Percentiles rank a stretch among this genome's conserved stretches.
Conservation (phyloP, 2,797 vertebrate genomes). For the Falco concolor region DNA sequence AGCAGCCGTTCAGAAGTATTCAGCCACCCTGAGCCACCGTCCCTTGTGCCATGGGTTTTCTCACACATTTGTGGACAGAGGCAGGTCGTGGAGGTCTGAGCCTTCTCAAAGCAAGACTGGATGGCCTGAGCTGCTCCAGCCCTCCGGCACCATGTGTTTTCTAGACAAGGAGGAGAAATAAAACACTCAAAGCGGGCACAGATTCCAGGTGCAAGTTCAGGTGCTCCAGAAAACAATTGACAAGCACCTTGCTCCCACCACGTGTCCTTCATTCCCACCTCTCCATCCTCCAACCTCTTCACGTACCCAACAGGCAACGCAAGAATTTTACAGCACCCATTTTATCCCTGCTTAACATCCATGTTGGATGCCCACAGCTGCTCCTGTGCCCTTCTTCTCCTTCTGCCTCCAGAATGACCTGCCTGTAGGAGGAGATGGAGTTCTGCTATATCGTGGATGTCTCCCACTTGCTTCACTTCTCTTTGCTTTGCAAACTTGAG, state of each 20-base stretch:
- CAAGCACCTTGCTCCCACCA: not conserved
- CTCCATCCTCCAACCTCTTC: not conserved
- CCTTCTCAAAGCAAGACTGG: not conserved
- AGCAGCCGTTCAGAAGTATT: not conserved
- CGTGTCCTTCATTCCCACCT: not conserved
- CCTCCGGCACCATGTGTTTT: not conserved
- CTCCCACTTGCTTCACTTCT: not conserved
- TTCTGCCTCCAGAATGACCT: not conserved
- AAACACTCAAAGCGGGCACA: not conserved
- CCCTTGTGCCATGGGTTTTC: fast-evolving
- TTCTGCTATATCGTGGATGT: fast-evolving
- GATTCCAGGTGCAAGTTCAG: not conserved
- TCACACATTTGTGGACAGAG: not conserved
- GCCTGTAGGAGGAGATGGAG: not conserved
- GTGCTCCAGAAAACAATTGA: not conserved
- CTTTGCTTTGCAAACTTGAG: not conserved
- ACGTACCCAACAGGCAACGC: fast-evolving
- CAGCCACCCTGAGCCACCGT: not conserved
- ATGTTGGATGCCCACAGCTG: not conserved
- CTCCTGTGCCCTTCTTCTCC: not conserved
- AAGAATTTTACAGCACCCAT: not conserved
- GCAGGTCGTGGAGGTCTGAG: not conserved
- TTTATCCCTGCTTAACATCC: not conserved
- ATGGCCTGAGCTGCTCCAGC: not conserved
- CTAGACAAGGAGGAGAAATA: not conserved